phyloP scores from a whole-genome alignment of 2,888 invertebrate species.

The Hedya salicella region DNA sequence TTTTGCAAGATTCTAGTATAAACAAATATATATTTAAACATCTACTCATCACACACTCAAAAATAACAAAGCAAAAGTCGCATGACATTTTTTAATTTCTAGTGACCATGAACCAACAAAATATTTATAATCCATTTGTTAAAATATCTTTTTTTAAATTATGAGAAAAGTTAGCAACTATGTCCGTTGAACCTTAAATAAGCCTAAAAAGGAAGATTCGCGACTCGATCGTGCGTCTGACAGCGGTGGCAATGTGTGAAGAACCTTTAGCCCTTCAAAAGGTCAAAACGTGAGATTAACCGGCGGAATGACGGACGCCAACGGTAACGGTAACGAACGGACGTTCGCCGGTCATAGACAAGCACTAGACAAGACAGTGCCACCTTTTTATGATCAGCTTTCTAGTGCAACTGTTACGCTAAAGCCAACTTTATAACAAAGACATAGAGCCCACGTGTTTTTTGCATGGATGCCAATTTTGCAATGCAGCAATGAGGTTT shows the following conservation, averaged over 20 bases:
- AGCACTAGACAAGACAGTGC: slow-evolving; percentile 34
- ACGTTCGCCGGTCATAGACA: slow-evolving; percentile 35
- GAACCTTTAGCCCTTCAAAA: slow-evolving; percentile 40
- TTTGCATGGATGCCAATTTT: slow-evolving; percentile 13
- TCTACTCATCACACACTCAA: no score
- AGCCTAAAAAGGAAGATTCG: neutral
- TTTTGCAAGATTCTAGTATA: no score
- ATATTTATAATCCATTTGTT: no score
- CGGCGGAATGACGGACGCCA: slow-evolving; percentile 23
- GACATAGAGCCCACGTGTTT: neutral
- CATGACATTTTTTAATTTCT: no score
- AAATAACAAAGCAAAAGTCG: no score
- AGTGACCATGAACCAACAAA: no score
- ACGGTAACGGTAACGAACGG: no score
- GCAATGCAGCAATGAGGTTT: slow-evolving; percentile 25
- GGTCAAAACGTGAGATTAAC: slow-evolving; percentile 35
- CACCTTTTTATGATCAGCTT: slow-evolving; percentile 34
- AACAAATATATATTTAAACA: no score
- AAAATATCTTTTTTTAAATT: no score
- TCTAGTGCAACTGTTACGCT: slow-evolving; percentile 8
- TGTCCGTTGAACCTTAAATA: no score
- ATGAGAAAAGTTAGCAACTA: no score
- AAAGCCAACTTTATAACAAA: neutral
- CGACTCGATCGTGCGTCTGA: neutral
- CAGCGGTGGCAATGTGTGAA: slow-evolving; percentile 23